Percentiles rank a stretch among this genome's conserved stretches.
Conservation (phyloP, 2,113 vertebrate genomes). For the Ageneiosus marmoratus region DNA sequence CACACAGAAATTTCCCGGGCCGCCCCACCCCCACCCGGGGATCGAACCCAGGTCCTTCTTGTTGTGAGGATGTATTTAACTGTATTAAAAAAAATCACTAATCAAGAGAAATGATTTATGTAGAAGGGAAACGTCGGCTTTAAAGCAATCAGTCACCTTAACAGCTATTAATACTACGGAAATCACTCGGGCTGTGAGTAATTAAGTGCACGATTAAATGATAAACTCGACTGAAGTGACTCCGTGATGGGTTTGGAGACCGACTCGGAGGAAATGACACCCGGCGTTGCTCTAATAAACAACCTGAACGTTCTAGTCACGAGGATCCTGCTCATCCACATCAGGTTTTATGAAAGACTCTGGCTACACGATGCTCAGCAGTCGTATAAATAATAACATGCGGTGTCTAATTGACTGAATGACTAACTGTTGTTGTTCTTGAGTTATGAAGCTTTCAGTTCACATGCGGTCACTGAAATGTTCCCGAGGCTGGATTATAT, state of each 20-base stretch:
- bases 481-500: neutral
- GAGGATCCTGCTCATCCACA: no score
- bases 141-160: neutral
- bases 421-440: neutral
- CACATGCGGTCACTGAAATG: neutral
- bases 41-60: no score
- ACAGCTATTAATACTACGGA: conserved; percentile 10
- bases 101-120: neutral
- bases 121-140: neutral
- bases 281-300: conserved; percentile 13
- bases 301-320: neutral
- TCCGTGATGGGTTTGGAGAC: neutral
- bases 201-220: conserved; percentile 4
- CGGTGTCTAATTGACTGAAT: neutral
- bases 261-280: neutral
- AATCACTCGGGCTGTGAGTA: conserved; percentile 2
- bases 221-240: conserved; percentile 20
- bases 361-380: neutral
- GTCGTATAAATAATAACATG: neutral
- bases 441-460: neutral
- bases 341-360: neutral
- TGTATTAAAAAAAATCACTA: neutral
- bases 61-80: no score
- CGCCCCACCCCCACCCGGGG: no score
- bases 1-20: no score